Conservation (phyloP, 2,888 invertebrate species). For the Synergus gifuensis region DNA sequence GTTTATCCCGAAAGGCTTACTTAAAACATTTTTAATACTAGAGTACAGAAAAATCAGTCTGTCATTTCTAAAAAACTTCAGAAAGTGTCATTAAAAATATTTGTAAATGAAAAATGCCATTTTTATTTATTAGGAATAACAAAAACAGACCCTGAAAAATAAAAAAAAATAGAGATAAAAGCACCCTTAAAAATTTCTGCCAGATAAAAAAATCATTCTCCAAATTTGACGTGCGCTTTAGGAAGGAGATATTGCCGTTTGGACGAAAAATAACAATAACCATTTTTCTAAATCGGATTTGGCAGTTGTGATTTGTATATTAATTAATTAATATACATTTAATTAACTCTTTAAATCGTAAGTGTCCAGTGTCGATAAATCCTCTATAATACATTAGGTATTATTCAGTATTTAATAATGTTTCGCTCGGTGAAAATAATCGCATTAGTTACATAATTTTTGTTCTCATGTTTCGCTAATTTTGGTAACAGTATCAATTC, state of each 20-base stretch:
- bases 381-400: not conserved
- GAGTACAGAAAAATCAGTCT: not conserved
- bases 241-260: conserved; percentile 11
- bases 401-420: conserved; percentile 10
- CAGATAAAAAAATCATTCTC: not conserved
- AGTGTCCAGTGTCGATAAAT: not conserved
- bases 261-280: conserved; percentile 13
- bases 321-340: too few relatives aligned
- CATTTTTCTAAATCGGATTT: conserved; percentile 41
- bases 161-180: not conserved
- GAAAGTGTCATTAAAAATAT: too few relatives aligned
- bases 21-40: not conserved
- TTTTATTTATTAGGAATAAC: not conserved
- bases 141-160: not conserved
- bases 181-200: not conserved
- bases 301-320: conserved; percentile 42
- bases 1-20: not conserved
- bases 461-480: conserved; percentile 46
- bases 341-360: not conserved
- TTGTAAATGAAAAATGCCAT: not conserved
- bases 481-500: conserved; percentile 72
- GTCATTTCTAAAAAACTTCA: not conserved
- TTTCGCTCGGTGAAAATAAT: conserved; percentile 2
- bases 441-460: not conserved
- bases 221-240: not conserved